phyloP scores from a whole-genome alignment of 2,113 vertebrate species.

The Canis aureus region DNA sequence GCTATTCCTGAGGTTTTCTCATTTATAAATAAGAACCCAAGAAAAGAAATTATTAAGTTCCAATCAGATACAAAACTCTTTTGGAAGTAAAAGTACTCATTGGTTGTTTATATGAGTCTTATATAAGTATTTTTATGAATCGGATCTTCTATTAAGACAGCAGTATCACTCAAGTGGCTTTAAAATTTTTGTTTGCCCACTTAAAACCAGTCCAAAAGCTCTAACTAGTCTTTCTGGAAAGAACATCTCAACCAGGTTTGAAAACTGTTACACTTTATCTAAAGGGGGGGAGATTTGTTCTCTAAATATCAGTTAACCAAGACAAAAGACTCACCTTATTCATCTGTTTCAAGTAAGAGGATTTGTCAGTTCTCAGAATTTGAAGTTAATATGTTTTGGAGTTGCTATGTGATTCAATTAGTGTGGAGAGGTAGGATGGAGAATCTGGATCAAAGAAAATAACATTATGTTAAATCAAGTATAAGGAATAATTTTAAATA shows the following conservation, averaged over 20 bases:
- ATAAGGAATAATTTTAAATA: constrained; percentile 36
- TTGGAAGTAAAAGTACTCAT: not conserved
- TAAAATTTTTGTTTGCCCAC: not conserved
- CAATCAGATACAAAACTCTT: not conserved
- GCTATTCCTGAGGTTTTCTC: not conserved
- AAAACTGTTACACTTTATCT: not conserved
- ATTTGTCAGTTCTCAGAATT: constrained; percentile 39
- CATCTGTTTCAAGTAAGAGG: not conserved
- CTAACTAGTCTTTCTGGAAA: constrained; percentile 21
- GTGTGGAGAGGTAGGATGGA: not conserved
- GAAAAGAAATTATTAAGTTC: constrained; percentile 46
- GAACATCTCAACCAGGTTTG: not conserved
- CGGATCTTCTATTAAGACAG: not conserved
- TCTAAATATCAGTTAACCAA: constrained; percentile 41
- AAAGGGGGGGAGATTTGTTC: not conserved
- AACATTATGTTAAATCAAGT: constrained; percentile 1
- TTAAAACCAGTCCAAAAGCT: not conserved
- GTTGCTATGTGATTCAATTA: not conserved
- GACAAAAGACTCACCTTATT: not conserved
- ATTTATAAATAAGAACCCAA: not conserved
- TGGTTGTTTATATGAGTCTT: not conserved
- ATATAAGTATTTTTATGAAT: not conserved
- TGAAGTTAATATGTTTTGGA: constrained; percentile 36
- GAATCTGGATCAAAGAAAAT: not conserved
- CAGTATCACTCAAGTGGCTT: not conserved